Evolutionary conservation across 2,113 vertebrate species (phyloP).

Genomic region (Leuciscus idus): DNA sequence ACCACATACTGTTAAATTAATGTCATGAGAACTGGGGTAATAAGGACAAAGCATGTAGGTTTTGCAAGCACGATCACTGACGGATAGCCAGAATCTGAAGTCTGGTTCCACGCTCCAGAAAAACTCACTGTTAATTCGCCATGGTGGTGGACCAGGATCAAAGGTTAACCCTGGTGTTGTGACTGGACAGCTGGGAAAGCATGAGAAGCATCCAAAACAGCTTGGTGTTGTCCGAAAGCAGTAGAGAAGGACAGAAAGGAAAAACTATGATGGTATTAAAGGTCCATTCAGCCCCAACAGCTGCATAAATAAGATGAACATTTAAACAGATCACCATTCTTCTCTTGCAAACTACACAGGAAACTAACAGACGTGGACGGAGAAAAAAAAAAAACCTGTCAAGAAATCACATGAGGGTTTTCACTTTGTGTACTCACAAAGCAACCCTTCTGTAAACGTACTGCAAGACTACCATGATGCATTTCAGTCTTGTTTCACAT

Average conservation of each 20-base stretch:
- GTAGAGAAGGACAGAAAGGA: constrained; percentile 34
- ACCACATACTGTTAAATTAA: constrained; percentile 1
- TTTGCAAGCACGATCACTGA: not conserved
- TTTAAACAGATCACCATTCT: constrained; percentile 70
- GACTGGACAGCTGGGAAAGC: constrained; percentile 69
- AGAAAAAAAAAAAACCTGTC: not conserved
- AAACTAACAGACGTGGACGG: constrained; percentile 69
- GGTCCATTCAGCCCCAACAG: constrained; percentile 68
- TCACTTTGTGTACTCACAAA: constrained; percentile 22
- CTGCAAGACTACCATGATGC: not conserved
- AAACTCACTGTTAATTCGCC: constrained; percentile 16
- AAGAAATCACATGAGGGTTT: constrained; percentile 10
- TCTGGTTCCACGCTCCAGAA: not conserved
- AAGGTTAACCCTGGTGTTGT: constrained; percentile 52
- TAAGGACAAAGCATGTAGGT: not conserved
- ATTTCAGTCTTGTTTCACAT: not conserved
- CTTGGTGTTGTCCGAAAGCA: constrained; percentile 39
- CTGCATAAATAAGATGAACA: constrained; percentile 79
- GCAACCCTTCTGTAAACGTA: not conserved
- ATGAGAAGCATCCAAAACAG: constrained; percentile 35
- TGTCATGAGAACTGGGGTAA: constrained; percentile 14
- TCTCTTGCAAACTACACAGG: constrained; percentile 67
- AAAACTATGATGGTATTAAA: constrained; percentile 64
- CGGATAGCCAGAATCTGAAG: not conserved
- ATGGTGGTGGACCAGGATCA: constrained; percentile 26